Evolutionary conservation across 2,113 vertebrate genomes (phyloP).

Genomic region (Azemiops feae): DNA sequence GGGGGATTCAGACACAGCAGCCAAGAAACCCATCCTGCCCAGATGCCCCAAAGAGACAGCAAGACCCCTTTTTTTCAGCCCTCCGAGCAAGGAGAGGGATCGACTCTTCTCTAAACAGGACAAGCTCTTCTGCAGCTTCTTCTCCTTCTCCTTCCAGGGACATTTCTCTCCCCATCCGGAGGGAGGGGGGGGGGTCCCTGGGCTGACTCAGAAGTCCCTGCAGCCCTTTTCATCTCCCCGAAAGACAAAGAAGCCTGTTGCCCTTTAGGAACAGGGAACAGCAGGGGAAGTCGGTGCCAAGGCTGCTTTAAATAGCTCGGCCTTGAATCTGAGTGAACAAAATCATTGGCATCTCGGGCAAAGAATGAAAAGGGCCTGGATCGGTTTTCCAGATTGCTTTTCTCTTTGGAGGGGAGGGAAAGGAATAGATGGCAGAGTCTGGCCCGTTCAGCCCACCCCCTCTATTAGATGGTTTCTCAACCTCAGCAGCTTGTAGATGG

Average conservation of each 20-base stretch:
- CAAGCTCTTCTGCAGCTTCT: neutral
- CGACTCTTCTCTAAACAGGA: neutral
- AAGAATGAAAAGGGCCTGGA: neutral
- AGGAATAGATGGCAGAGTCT: neutral
- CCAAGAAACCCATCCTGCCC: neutral
- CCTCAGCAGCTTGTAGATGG: neutral
- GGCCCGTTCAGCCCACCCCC: neutral
- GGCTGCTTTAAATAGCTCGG: neutral
- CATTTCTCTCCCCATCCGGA: neutral
- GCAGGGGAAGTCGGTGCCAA: rapidly evolving
- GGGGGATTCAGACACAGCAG: neutral
- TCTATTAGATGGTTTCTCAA: neutral
- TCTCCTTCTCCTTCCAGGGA: neutral
- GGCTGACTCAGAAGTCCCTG: neutral
- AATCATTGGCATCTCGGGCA: neutral
- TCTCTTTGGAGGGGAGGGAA: neutral
- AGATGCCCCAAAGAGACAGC: neutral
- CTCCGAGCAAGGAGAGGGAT: neutral
- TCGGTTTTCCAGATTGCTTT: constrained; percentile 22
- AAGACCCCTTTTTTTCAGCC: neutral
- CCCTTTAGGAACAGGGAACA: neutral
- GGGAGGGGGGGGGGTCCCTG: neutral
- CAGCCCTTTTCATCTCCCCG: neutral
- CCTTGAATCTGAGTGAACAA: neutral
- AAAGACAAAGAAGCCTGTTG: neutral